Conservation (phyloP, 2,888 invertebrate genomes). For the Troilus luridus region DNA sequence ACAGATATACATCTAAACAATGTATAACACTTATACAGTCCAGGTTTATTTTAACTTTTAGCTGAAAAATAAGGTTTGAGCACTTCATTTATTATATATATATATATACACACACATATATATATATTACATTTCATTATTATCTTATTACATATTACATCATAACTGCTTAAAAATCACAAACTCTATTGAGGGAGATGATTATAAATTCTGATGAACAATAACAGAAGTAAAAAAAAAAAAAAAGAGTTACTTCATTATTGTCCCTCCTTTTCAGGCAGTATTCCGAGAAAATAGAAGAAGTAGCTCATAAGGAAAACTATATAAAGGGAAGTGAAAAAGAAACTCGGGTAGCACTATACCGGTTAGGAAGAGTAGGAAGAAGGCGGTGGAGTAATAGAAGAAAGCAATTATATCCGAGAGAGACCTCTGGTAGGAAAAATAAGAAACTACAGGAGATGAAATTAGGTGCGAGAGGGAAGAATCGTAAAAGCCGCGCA, state of each 20-base stretch:
- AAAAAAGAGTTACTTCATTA: constrained; percentile 7
- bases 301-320: neutral
- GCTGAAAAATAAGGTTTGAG: too few species aligned
- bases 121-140: too few species aligned
- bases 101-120: too few species aligned
- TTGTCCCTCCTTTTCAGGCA: neutral
- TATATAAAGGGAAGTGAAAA: neutral
- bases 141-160: too few species aligned
- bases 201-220: too few species aligned
- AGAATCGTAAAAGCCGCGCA: constrained; percentile 48
- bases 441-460: neutral
- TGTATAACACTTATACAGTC: too few species aligned
- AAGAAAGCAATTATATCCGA: constrained; percentile 50
- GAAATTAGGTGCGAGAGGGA: constrained; percentile 51
- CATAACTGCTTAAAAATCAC: too few species aligned
- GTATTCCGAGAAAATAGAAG: neutral
- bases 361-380: neutral
- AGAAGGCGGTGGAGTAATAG: constrained; percentile 36
- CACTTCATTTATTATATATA: too few species aligned
- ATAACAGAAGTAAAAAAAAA: neutral
- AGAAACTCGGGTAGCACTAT: neutral
- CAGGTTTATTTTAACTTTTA: too few species aligned
- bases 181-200: too few species aligned
- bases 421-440: constrained; percentile 27
- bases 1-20: too few species aligned